Percentiles rank a stretch among this genome's conserved stretches.
Conservation (phyloP, 2,888 invertebrate species). For the Andrena camellia region DNA sequence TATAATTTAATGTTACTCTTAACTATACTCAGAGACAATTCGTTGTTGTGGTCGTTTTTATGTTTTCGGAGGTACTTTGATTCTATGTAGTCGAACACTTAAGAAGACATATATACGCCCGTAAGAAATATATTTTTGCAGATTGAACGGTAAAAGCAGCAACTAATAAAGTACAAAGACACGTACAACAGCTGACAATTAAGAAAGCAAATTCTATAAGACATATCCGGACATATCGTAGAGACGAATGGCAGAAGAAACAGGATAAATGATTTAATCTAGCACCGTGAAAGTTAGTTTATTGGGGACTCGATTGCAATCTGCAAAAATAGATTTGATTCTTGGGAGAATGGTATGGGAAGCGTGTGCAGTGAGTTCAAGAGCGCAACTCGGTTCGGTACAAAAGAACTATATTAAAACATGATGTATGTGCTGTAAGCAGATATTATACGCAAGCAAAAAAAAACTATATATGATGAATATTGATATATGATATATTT, state of each 20-base stretch:
- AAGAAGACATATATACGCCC: neutral
- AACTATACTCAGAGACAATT: neutral
- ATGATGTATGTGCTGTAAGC: slow-evolving; percentile 62
- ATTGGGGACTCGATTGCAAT: slow-evolving; percentile 34
- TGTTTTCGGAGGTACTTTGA: neutral
- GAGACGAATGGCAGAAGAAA: neutral
- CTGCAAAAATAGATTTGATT: slow-evolving; percentile 66
- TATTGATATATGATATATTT: slow-evolving; percentile 82
- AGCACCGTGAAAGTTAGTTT: neutral
- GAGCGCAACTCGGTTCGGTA: slow-evolving; percentile 73
- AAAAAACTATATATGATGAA: slow-evolving; percentile 73
- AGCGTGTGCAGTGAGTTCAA: slow-evolving; percentile 61
- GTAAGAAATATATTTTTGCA: slow-evolving; percentile 58
- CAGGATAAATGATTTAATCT: neutral
- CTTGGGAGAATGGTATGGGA: slow-evolving; percentile 18
- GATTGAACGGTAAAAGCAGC: slow-evolving; percentile 38
- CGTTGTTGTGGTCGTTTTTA: neutral
- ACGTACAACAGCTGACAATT: slow-evolving; percentile 39
- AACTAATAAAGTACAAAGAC: slow-evolving; percentile 59
- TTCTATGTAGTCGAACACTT: neutral
- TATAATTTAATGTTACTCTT: neutral
- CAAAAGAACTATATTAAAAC: slow-evolving; percentile 74
- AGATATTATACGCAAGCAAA: slow-evolving; percentile 68
- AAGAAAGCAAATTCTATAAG: slow-evolving; percentile 21
- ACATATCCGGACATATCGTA: slow-evolving; percentile 67